Conservation (phyloP, 35 echinoderm and acorn worm species). For the Patiria miniata region DNA sequence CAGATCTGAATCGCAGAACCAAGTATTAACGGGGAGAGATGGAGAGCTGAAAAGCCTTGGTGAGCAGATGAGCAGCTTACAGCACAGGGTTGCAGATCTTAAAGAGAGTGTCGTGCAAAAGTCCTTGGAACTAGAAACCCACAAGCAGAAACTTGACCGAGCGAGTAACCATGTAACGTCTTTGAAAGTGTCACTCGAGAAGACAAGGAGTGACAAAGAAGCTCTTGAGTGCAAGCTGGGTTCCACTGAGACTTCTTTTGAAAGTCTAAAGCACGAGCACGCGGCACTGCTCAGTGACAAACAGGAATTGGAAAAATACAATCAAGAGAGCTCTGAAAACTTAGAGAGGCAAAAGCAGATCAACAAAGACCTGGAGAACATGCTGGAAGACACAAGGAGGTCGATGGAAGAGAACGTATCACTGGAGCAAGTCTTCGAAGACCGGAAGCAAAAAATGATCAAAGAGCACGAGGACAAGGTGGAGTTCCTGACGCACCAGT, state of each 20-base stretch:
- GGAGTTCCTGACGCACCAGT: conserved; percentile 90
- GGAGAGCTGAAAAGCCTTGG: background rate
- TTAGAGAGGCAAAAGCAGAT: conserved; percentile 44
- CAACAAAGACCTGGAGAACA: conserved; percentile 55
- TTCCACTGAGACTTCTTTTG: conserved; percentile 27
- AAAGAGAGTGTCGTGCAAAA: conserved; percentile 11
- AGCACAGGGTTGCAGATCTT: background rate
- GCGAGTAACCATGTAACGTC: background rate
- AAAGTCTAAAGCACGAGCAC: conserved; percentile 5
- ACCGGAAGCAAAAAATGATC: conserved; percentile 66
- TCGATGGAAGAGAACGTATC: conserved; percentile 65
- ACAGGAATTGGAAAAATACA: conserved; percentile 48
- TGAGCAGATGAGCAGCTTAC: background rate
- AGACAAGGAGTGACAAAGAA: conserved; percentile 41
- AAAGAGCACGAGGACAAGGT: conserved; percentile 92
- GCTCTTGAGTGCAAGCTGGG: background rate
- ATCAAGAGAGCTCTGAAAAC: conserved; percentile 34
- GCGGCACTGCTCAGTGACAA: conserved; percentile 39
- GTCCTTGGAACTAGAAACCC: conserved; percentile 2
- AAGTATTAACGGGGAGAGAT: background rate
- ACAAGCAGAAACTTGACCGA: conserved; percentile 35
- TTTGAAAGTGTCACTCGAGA: conserved; percentile 34
- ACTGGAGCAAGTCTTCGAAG: conserved; percentile 70
- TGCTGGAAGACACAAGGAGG: conserved; percentile 58
- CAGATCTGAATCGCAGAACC: conserved; percentile 21